These are phyloP conservation scores for Bombus terrestris DNA, from an alignment of 1,140 invertebrate species.

Conservation along the genomic window DNA sequence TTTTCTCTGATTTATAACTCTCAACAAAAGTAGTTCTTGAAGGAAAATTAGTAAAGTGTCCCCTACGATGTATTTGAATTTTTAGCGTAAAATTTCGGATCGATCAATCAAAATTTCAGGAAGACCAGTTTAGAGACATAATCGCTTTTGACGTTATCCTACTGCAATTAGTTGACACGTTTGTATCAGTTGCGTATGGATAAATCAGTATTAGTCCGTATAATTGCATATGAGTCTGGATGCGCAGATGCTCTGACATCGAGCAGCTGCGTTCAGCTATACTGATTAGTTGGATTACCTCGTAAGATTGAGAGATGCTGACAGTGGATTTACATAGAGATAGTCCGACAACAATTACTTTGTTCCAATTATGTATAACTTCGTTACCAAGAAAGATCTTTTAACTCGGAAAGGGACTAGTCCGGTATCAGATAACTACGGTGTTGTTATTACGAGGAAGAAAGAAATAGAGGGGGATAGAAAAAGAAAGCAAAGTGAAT, in stretches of 20 bases:
- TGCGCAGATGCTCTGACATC: background rate
- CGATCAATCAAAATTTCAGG: background rate
- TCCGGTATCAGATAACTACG: background rate
- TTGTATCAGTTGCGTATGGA: background rate
- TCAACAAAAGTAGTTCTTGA: no score
- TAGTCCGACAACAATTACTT: background rate
- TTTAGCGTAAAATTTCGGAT: background rate
- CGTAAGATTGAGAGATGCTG: background rate
- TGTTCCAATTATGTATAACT: background rate
- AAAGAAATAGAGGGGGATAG: no score
- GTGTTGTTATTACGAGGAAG: background rate
- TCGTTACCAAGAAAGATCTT: background rate
- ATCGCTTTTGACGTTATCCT: background rate
- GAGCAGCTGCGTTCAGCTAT: slow-evolving; percentile 3
- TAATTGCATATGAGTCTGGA: slow-evolving; percentile 22
- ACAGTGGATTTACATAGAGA: background rate
- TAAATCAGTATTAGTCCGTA: slow-evolving; percentile 9
- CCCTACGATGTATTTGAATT: no score
- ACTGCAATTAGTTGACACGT: background rate
- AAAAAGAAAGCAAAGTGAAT: no score
- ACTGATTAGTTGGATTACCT: slow-evolving; percentile 14
- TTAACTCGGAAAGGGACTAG: background rate
- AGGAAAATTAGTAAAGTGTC: no score
- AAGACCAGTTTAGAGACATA: background rate
- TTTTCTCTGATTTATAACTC: no score